Evolutionary conservation across 2,113 vertebrate genomes (phyloP), one percentile per base, ranked within the genome.

Genomic region (Monarcha castaneiventris): DNA sequence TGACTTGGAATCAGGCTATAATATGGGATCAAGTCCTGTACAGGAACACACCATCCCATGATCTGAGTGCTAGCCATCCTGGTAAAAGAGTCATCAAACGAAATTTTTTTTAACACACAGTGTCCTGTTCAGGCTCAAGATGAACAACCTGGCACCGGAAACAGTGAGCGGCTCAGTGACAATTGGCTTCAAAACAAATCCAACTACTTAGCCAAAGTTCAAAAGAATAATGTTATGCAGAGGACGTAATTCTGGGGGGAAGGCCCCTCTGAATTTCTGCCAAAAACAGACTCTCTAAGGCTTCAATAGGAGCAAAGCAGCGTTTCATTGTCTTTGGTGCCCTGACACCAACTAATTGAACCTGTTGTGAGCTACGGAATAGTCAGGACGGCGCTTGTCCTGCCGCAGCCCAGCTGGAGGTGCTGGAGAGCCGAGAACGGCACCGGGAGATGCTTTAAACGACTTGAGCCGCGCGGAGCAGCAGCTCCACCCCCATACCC

Each of bases 381-480:
- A 29, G 13, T 7, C 56, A 46, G 64, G 74, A 67, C 1, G 7
- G 43, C 13, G 30, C 59, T 77, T 67, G 75, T 5, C 10, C 27
- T 16, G 29, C 15, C 20, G 16, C 12, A 77, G 61, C 61, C 95
- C 96, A 72, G 79, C 37, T 62, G 96, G 69, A 85, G 96, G 96
- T 61, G 93, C 90, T 86, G 80, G 73, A 86, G 96, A 81, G 64
- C 92, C 8, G 55, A 49, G 84, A n/a, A 89, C 1, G 7, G 46
- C 39, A 0, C 51, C 9, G 4, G 10, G 25, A 27, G 13, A 2
- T 1, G 48, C 69, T 5, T 19, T 5, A 0, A 46, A 4, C 21
- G 26, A 4, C 17, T 8, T 0, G 7, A 33, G 21, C 14, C 11
- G 3, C 0, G 3, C 9, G 5, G 13, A 59, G 37, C 71, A 2